Evolutionary conservation across 2,797 vertebrate genomes (phyloP).

Genomic region (Octomys mimax): DNA sequence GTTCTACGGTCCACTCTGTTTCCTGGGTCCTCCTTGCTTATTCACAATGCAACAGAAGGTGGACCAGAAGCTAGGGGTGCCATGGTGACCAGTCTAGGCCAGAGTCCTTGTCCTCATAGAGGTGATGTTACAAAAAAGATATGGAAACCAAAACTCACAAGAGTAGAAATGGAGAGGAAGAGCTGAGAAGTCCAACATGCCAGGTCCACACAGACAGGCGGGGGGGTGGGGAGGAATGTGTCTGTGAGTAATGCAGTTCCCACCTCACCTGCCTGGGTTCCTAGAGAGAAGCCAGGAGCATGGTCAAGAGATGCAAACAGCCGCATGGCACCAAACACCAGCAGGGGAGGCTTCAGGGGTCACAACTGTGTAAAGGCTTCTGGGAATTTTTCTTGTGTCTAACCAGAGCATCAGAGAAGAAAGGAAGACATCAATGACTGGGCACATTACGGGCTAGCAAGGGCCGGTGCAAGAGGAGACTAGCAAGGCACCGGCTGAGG

Average conservation of each 20-base stretch:
- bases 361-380: neutral
- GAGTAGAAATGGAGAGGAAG: neutral
- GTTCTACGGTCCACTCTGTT: neutral
- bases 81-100: fast-evolving
- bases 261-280: neutral
- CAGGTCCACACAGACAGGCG: neutral
- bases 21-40: neutral
- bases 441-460: neutral
- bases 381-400: neutral
- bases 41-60: neutral
- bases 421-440: neutral
- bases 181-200: too few species aligned
- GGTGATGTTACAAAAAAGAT: neutral
- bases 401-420: neutral
- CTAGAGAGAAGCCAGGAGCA: neutral
- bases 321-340: neutral
- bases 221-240: too few species aligned
- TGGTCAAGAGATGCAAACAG: neutral
- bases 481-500: neutral
- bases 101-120: neutral
- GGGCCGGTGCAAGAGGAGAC: neutral
- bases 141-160: neutral
- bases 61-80: neutral
- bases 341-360: neutral
- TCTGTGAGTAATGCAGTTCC: neutral